phyloP scores from a whole-genome alignment of 64 coral and sea anemone genomes.

The Trachythela sp. region DNA sequence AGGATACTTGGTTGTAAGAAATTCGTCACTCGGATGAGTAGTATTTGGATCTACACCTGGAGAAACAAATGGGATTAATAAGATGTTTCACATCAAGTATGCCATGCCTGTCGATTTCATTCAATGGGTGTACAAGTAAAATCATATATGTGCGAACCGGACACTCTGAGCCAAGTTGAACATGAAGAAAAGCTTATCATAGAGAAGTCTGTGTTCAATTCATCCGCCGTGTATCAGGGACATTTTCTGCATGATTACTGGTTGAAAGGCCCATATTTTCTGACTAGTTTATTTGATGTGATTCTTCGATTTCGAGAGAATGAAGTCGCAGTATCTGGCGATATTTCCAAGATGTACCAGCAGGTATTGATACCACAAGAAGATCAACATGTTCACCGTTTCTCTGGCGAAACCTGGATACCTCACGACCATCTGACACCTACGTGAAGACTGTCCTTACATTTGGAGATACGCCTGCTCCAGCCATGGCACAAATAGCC shows the following conservation, averaged over 20 bases:
- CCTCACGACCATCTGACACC: neutral
- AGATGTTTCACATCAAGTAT: neutral
- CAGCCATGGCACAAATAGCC: neutral
- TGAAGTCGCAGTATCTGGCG: neutral
- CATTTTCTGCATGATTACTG: slow-evolving; percentile 1
- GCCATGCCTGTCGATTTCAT: neutral
- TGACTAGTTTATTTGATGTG: neutral
- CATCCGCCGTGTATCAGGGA: slow-evolving; percentile 12
- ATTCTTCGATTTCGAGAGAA: neutral
- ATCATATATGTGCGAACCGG: neutral
- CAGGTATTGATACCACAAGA: neutral
- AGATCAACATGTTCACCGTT: neutral
- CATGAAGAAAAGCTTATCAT: neutral
- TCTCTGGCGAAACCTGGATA: neutral
- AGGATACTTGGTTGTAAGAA: neutral
- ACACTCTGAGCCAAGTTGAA: neutral
- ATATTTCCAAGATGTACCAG: neutral
- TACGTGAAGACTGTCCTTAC: slow-evolving; percentile 5
- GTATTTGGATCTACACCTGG: slow-evolving; percentile 2
- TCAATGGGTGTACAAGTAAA: slow-evolving; percentile 7
- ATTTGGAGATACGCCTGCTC: neutral
- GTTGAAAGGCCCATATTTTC: neutral
- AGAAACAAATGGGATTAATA: neutral
- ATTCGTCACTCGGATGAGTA: neutral
- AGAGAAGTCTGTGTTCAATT: slow-evolving; percentile 7